phyloP scores from a whole-genome alignment of 2,888 invertebrate species.

The Nipponacmea schrenckii region DNA sequence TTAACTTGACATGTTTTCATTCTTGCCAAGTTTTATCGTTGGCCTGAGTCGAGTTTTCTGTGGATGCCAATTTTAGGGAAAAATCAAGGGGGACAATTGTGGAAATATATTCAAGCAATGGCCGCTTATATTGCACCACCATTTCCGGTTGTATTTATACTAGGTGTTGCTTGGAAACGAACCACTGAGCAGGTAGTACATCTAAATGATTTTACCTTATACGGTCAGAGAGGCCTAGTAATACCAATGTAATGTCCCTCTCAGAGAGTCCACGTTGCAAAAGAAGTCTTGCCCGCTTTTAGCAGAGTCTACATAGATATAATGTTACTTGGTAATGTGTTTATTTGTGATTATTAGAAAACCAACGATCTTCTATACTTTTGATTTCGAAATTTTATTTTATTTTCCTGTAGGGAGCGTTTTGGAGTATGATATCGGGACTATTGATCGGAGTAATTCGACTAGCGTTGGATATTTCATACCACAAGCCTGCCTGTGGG shows the following conservation, averaged over 20 bases:
- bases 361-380: no score
- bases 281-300: no score
- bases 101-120: slow-evolving; percentile 72
- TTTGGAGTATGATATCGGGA: slow-evolving; percentile 71
- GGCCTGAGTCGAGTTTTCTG: slow-evolving; percentile 58
- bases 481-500: slow-evolving; percentile 67
- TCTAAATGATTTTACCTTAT: no score
- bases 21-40: slow-evolving; percentile 55
- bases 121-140: slow-evolving; percentile 71
- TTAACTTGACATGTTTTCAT: not conserved
- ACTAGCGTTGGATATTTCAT: slow-evolving; percentile 70
- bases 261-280: no score
- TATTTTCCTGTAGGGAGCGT: slow-evolving; percentile 70
- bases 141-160: slow-evolving; percentile 70
- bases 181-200: slow-evolving; percentile 69
- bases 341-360: no score
- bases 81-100: slow-evolving; percentile 69
- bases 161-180: slow-evolving; percentile 69
- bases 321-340: no score
- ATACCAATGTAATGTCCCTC: no score
- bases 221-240: no score
- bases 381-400: not conserved
- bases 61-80: slow-evolving; percentile 71
- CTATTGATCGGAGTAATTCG: slow-evolving; percentile 68
- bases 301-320: no score